Evolutionary conservation across 2,888 invertebrate genomes (phyloP).

Genomic region (Slavum lentiscoides): DNA sequence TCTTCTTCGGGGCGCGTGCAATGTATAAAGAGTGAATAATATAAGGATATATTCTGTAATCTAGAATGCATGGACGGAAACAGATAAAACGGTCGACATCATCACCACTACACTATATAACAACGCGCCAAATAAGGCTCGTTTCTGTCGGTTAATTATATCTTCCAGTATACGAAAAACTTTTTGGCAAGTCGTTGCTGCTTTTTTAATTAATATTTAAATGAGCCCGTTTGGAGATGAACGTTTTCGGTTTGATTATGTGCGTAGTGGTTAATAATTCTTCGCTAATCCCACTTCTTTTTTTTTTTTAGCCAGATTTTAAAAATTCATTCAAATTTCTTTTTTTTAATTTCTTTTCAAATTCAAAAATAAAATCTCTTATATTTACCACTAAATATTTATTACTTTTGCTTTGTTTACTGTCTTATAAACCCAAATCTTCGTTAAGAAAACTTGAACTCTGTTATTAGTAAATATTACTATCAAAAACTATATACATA

Average conservation of each 20-base stretch:
- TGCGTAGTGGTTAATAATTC: not conserved
- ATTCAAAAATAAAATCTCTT: too few relatives aligned
- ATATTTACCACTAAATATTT: too few relatives aligned
- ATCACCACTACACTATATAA: not conserved
- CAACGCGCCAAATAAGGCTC: not conserved
- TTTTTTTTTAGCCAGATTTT: not conserved
- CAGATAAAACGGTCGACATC: slow-evolving; percentile 28
- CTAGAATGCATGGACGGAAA: slow-evolving; percentile 27
- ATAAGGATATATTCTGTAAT: not conserved
- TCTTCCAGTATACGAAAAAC: slow-evolving; percentile 26
- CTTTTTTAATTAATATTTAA: slow-evolving; percentile 51
- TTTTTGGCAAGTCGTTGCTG: slow-evolving; percentile 27
- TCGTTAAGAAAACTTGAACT: too few relatives aligned
- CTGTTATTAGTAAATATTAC: too few relatives aligned
- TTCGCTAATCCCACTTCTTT: not conserved
- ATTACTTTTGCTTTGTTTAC: too few relatives aligned
- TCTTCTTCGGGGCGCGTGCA: slow-evolving; percentile 21
- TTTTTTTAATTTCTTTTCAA: too few relatives aligned
- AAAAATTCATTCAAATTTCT: not conserved
- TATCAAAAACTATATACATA: too few relatives aligned
- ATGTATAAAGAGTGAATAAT: not conserved
- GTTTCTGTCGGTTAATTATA: slow-evolving; percentile 45
- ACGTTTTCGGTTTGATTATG: not conserved
- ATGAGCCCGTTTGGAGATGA: slow-evolving; percentile 31
- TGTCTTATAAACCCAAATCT: too few relatives aligned